These are phyloP conservation scores for Heliangelus exortis DNA, from an alignment of 2,797 vertebrate species.

Conservation along the genomic window DNA sequence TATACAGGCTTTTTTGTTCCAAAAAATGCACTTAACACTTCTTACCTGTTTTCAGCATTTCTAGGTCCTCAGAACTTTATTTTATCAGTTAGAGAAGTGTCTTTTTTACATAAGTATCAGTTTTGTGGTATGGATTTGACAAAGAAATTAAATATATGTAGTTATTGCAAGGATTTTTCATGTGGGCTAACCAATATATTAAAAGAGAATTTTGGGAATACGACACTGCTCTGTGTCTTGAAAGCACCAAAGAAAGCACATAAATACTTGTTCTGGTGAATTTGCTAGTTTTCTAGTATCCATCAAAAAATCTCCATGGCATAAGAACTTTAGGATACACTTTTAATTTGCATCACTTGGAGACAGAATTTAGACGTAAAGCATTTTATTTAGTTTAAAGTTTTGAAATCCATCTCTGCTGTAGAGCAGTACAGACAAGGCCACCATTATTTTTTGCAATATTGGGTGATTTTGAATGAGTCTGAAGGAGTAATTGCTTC, in stretches of 20 bases:
- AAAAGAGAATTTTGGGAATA: background rate
- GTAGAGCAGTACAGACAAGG: background rate
- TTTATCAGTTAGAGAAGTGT: background rate
- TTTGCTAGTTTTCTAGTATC: background rate
- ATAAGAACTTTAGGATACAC: background rate
- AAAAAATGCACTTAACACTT: background rate
- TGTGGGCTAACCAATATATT: background rate
- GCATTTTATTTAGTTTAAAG: background rate
- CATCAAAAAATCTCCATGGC: background rate
- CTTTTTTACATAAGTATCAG: background rate
- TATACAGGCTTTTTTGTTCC: background rate
- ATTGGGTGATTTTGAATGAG: background rate
- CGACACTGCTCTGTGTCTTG: background rate
- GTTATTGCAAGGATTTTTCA: background rate
- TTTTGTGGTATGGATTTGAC: background rate
- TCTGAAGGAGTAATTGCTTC: background rate
- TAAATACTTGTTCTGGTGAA: background rate
- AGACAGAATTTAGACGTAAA: background rate
- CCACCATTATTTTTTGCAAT: background rate
- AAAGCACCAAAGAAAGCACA: background rate
- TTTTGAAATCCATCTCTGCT: background rate
- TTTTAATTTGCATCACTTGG: background rate
- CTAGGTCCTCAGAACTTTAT: background rate
- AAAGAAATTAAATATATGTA: background rate
- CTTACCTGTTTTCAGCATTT: background rate